These are phyloP conservation scores for Zygaena filipendulae DNA, from an alignment of 2,888 invertebrate genomes.

Conservation along the genomic window DNA sequence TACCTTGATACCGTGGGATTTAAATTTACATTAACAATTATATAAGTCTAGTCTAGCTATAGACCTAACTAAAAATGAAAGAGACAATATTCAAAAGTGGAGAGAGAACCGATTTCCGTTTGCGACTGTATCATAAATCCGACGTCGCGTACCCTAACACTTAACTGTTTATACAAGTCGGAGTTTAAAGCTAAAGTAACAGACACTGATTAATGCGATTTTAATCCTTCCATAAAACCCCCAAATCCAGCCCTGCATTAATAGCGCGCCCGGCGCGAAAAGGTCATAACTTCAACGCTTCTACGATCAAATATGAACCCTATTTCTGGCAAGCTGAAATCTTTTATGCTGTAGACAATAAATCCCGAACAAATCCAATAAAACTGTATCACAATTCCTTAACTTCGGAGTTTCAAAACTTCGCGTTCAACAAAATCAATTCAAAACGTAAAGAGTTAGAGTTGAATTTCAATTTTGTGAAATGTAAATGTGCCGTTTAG, in stretches of 20 bases:
- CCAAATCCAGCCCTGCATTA: conserved; percentile 67
- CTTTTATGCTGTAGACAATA: no score
- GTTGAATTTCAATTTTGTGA: conserved; percentile 37
- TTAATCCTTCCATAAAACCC: conserved; percentile 74
- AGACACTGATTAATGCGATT: conserved; percentile 79
- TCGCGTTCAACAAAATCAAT: no score
- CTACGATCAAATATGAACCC: conserved; percentile 32
- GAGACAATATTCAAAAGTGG: no score
- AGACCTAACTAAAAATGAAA: no score
- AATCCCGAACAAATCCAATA: no score
- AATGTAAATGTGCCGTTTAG: conserved; percentile 20
- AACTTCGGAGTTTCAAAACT: no score
- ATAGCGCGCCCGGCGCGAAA: conserved; percentile 61
- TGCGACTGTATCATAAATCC: conserved; percentile 39
- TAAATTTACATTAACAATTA: no score
- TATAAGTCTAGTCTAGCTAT: no score
- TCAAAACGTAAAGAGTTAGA: conserved; percentile 48
- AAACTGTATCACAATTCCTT: no score
- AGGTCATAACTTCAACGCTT: conserved; percentile 46
- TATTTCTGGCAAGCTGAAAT: conserved; percentile 21
- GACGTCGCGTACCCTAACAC: conserved; percentile 59
- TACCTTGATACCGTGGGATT: no score
- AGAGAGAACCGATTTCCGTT: no score
- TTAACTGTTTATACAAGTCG: conserved; percentile 62
- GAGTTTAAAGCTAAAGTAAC: conserved; percentile 58